Conservation (phyloP, 2,113 vertebrate genomes). For the Gadus macrocephalus region DNA sequence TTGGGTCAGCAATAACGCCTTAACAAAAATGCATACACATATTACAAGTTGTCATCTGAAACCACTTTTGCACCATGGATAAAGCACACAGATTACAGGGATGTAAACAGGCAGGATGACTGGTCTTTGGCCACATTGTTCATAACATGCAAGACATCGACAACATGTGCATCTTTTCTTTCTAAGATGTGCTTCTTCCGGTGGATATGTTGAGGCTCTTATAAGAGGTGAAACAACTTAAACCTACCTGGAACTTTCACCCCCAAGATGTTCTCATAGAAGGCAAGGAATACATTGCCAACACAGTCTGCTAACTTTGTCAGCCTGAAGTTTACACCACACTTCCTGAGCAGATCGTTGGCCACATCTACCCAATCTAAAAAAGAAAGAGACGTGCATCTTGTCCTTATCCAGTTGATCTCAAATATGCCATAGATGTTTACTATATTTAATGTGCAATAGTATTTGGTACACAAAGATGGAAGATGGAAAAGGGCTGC, state of each 20-base stretch:
- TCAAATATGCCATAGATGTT: not conserved
- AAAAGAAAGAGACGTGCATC: not conserved
- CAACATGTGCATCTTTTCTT: no score
- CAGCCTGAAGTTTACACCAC: constrained; percentile 76
- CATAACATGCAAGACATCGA: no score
- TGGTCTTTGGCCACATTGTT: no score
- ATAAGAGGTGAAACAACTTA: not conserved
- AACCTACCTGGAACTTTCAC: constrained; percentile 91
- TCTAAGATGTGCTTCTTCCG: no score
- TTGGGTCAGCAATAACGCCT: constrained; percentile 82
- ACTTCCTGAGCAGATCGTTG: constrained; percentile 35
- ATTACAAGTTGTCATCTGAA: not conserved
- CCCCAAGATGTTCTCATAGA: constrained; percentile 88
- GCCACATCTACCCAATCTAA: no score
- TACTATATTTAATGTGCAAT: no score
- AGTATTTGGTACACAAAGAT: no score
- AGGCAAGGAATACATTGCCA: constrained; percentile 79
- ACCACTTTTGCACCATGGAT: no score
- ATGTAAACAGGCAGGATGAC: no score
- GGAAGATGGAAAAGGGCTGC: no score
- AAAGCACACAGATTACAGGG: no score
- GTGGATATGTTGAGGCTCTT: no score
- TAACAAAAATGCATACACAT: constrained; percentile 18
- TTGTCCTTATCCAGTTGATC: not conserved
- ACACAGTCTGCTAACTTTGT: constrained; percentile 81